phyloP scores from a whole-genome alignment of 2,888 invertebrate genomes.

The Linnaemya tessellans region DNA sequence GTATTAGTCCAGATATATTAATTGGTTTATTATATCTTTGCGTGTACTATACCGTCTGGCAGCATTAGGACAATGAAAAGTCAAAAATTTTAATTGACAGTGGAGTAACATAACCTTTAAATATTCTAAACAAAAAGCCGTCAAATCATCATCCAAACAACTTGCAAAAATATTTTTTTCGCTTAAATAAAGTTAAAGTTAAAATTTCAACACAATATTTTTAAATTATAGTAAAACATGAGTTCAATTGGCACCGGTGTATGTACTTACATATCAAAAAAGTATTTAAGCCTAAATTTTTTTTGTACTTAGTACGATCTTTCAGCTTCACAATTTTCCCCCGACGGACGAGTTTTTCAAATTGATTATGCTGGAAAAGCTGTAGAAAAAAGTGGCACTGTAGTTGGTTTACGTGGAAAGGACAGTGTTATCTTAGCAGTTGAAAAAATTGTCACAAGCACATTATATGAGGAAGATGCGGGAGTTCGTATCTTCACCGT shows the following conservation, averaged over 20 bases:
- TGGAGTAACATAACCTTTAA: conserved; percentile 73
- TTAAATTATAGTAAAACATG: conserved; percentile 85
- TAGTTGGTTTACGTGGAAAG: conserved; percentile 96
- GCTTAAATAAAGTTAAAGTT: not conserved
- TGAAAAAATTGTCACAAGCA: conserved; percentile 97
- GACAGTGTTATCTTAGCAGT: conserved; percentile 99
- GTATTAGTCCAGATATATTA: too few species aligned
- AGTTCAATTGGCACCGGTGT: conserved; percentile 98
- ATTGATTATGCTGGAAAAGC: conserved; percentile 99
- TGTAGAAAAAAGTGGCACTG: conserved; percentile 98
- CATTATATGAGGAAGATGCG: conserved; percentile 95
- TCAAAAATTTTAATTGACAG: conserved; percentile 74
- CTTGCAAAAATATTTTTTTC: conserved; percentile 44
- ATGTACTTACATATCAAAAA: conserved; percentile 83
- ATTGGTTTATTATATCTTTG: too few species aligned
- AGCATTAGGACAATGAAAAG: conserved; percentile 75
- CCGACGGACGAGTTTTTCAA: conserved; percentile 99
- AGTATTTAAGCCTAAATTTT: not conserved
- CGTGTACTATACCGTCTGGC: conserved; percentile 59
- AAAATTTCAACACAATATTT: conserved; percentile 14
- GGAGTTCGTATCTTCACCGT: conserved; percentile 96
- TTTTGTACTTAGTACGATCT: conserved; percentile 93
- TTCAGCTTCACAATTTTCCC: conserved; percentile 99
- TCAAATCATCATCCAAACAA: conserved; percentile 79
- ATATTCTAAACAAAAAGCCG: conserved; percentile 79